Evolutionary conservation across 2,888 invertebrate species (phyloP).

Genomic region (Drosophila maculinotata): DNA sequence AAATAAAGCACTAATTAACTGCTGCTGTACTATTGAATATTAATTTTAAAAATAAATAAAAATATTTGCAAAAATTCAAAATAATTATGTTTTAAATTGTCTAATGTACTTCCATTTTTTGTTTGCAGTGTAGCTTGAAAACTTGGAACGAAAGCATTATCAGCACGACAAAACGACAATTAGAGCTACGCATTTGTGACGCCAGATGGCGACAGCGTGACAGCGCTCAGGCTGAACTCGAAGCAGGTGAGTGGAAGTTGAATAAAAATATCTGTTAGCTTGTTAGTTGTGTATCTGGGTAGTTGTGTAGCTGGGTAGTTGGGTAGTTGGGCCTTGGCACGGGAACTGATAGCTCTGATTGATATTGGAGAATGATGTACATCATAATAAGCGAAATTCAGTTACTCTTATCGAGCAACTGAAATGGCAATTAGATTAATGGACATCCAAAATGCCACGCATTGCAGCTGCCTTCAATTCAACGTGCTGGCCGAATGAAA

Average conservation of each 20-base stretch:
- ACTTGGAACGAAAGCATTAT: constrained; percentile 18
- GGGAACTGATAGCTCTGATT: constrained; percentile 44
- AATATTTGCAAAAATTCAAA: background rate
- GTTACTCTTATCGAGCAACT: constrained; percentile 41
- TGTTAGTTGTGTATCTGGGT: background rate
- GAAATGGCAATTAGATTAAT: constrained; percentile 51
- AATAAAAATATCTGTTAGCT: background rate
- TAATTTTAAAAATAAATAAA: background rate
- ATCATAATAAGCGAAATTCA: constrained; percentile 12
- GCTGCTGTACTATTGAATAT: background rate
- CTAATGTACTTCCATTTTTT: background rate
- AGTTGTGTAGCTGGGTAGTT: background rate
- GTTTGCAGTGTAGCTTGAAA: constrained; percentile 7
- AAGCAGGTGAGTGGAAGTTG: constrained; percentile 32
- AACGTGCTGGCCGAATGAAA: constrained; percentile 5
- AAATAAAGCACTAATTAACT: background rate
- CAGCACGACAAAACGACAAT: constrained; percentile 4
- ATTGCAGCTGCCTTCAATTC: constrained; percentile 25
- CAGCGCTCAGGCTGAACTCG: background rate
- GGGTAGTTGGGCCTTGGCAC: background rate
- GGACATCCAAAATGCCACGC: constrained; percentile 47
- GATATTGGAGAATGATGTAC: constrained; percentile 63
- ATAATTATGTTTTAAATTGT: background rate
- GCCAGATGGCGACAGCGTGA: constrained; percentile 34
- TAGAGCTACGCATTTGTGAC: constrained; percentile 1